Percentiles rank a stretch among this genome's conserved stretches.
phyloP scores from a whole-genome alignment of 2,888 invertebrate genomes.

The Flexamia atlantica region DNA sequence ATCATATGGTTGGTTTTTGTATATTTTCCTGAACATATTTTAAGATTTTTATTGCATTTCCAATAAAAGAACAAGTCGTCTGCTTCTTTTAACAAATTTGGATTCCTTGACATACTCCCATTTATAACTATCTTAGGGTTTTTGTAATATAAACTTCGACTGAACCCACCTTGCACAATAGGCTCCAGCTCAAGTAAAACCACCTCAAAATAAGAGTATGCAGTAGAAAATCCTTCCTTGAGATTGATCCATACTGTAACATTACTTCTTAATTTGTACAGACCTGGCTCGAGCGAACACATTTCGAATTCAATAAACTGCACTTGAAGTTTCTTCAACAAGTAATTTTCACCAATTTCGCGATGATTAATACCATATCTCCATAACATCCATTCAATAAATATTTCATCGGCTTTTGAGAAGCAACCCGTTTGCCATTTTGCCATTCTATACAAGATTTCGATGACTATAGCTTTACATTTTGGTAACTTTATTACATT shows the following conservation, averaged over 20 bases:
- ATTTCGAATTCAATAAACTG: background rate
- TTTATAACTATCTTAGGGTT: background rate
- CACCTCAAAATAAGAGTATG: slow-evolving; percentile 19
- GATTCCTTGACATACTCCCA: slow-evolving; percentile 21
- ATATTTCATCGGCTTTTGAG: background rate
- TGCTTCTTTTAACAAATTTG: background rate
- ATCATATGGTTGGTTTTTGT: background rate
- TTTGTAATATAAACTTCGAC: background rate
- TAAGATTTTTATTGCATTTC: background rate
- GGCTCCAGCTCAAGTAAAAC: background rate
- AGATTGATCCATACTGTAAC: background rate
- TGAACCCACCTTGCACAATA: background rate
- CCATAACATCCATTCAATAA: background rate
- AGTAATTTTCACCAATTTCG: background rate
- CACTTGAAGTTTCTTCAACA: background rate
- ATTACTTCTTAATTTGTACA: background rate
- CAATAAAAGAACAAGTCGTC: background rate
- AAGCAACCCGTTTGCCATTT: background rate
- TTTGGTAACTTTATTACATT: background rate
- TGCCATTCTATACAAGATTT: background rate
- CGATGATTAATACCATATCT: background rate
- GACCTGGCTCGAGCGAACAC: background rate
- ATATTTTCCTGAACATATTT: background rate
- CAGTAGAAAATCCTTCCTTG: background rate
- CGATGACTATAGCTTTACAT: background rate